Evolutionary conservation across 2,888 invertebrate genomes (phyloP), one percentile per base, ranked within the genome.

Genomic region (Apotomis turbidana): DNA sequence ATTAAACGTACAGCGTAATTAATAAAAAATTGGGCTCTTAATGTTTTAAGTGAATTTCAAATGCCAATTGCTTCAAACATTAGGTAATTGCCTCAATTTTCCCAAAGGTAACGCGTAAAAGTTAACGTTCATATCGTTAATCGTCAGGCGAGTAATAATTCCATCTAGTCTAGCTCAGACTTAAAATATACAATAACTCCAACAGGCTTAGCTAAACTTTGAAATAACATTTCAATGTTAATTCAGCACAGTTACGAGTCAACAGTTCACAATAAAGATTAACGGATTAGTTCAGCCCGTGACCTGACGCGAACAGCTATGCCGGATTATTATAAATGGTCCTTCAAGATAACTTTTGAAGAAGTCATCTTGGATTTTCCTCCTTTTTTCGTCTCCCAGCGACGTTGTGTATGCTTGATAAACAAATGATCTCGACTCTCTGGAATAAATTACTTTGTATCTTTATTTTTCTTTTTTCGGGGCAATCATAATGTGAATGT

Each of bases 271-370:
- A 63, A 74, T 73, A 62, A 73, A 70, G 73, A 70, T 73, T 63
- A 74, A 63, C 59, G 66, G 74, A 74, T 74, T 73, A 72, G 63
- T 68, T 59, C 59, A 59, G 55, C 49, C 58, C 58, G 15, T 49
- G 63, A 62, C 66, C 61, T 68, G 73, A 67, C 74, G 63, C 38
- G 58, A 54, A 67, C 70, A 74, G 58, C 59, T 63, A 52, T 68
- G 55, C 44, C 57, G 59, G 72, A 72, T 74, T 74, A 70, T 73
- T 68, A 74, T 74, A 67, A 73, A 74, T 74, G 72, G 73, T 72
- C 15, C 61, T 74, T 72, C 69, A 55, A 64, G 74, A 74, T 74
- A 74, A 74, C 68, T 74, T 71, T 68, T 63, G 68, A 74, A 67
- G 67, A 62, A 74, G 73, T 70, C 68, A 68, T 72, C 68, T 63